A percentile compares a stretch with the other conserved stretches of the same genome.
Evolutionary conservation across 2,888 invertebrate species (phyloP).

Genomic region (Aphodius granarius): DNA sequence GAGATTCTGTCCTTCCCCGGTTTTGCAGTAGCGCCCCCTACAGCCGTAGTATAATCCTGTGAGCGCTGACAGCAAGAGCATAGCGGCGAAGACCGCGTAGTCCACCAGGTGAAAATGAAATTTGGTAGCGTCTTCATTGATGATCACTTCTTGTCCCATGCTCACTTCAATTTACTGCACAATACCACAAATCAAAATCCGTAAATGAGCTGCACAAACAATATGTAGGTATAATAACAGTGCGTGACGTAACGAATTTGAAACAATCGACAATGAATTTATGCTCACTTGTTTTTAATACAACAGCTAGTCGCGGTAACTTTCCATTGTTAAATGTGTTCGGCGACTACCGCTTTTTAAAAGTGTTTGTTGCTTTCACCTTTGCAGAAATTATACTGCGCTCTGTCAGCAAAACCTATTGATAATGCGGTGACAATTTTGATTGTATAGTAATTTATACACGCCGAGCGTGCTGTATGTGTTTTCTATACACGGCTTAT

Average conservation of each 20-base stretch:
- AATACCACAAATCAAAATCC: background rate
- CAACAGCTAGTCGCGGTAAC: background rate
- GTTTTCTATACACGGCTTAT: background rate
- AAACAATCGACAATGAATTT: background rate
- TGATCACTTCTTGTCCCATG: conserved; percentile 16
- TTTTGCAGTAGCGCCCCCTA: conserved; percentile 54
- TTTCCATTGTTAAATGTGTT: background rate
- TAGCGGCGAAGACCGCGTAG: conserved; percentile 71
- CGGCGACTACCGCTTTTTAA: background rate
- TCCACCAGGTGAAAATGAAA: conserved; percentile 55
- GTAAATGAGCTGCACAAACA: background rate
- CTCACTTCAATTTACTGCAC: background rate
- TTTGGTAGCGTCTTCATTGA: conserved; percentile 14
- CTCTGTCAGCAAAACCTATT: background rate
- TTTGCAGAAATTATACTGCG: background rate
- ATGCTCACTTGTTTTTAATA: background rate
- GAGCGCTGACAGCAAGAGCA: conserved; percentile 70
- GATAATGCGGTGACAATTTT: background rate
- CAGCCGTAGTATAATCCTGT: conserved; percentile 76
- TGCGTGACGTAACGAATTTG: background rate
- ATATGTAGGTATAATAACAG: background rate
- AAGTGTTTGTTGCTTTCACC: background rate
- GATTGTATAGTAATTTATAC: background rate
- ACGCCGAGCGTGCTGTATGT: background rate
- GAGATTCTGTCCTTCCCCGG: conserved; percentile 54